Conservation (phyloP, 2,113 vertebrate species). For the Phyllopteryx taeniolatus region DNA sequence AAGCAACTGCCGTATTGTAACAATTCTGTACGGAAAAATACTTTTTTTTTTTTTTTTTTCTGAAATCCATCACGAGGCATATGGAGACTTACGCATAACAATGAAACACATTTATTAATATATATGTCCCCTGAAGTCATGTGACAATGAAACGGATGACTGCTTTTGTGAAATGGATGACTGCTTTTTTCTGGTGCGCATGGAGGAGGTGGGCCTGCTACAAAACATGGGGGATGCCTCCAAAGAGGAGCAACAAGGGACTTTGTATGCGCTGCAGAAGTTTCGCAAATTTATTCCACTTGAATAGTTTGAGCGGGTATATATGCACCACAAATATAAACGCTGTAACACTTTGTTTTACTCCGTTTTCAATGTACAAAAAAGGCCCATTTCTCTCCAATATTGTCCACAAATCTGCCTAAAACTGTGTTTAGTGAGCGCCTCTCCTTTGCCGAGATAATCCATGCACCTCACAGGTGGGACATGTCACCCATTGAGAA, state of each 20-base stretch:
- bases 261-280: not conserved
- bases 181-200: not conserved
- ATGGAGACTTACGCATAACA: constrained; percentile 77
- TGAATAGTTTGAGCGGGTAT: no score
- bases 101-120: constrained; percentile 77
- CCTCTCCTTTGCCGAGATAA: no score
- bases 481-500: no score
- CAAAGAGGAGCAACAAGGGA: not conserved
- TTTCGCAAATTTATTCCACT: no score
- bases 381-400: no score
- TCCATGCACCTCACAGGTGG: no score
- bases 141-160: constrained; percentile 75
- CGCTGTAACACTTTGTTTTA: no score
- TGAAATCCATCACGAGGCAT: constrained; percentile 72
- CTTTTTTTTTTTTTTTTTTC: constrained; percentile 66
- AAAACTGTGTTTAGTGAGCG: no score
- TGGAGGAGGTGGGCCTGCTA: constrained; percentile 49
- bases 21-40: constrained; percentile 64
- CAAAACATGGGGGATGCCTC: not conserved
- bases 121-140: constrained; percentile 75
- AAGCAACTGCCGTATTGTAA: constrained; percentile 73
- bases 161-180: constrained; percentile 55
- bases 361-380: no score
- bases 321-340: no score
- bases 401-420: no score